Conservation (phyloP, 37 sponge, comb jelly and placozoan species). For the Axinella damicornis region DNA sequence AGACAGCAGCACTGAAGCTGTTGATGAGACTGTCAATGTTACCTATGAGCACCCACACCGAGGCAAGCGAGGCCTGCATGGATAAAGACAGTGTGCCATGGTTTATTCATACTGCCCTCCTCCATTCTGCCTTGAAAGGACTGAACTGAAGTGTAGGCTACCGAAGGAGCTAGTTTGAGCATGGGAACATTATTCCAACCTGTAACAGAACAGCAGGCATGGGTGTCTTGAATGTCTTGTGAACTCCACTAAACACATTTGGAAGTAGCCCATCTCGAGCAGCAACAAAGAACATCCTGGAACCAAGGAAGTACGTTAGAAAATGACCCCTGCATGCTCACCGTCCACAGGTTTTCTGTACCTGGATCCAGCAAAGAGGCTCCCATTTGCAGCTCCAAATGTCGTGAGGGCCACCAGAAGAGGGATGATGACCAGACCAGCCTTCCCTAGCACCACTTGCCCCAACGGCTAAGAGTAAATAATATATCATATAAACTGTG, state of each 20-base stretch:
- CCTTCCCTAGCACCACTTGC: conserved; percentile 33
- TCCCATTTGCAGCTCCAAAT: conserved; percentile 67
- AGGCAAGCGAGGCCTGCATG: not conserved
- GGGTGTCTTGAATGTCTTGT: conserved; percentile 55
- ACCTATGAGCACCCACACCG: conserved; percentile 20
- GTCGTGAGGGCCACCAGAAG: conserved; percentile 71
- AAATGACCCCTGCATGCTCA: too few species aligned
- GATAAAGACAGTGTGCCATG: not conserved
- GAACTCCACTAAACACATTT: conserved; percentile 54
- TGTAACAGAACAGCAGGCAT: conserved; percentile 63
- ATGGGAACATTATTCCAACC: too few species aligned
- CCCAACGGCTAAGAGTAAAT: conserved; percentile 63
- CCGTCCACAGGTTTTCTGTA: not conserved
- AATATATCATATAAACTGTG: not conserved
- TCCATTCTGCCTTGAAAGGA: too few species aligned
- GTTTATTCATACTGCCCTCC: too few species aligned
- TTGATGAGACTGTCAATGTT: conserved; percentile 50
- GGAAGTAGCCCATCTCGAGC: conserved; percentile 69
- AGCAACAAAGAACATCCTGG: conserved; percentile 32
- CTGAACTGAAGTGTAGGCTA: not conserved
- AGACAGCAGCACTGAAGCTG: conserved; percentile 50
- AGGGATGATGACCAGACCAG: conserved; percentile 78
- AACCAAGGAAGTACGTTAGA: too few species aligned
- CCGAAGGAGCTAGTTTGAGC: too few species aligned
- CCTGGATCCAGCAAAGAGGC: conserved; percentile 8